Evolutionary conservation across 2,888 invertebrate genomes (phyloP).

Genomic region (Falcaria lacertinaria): DNA sequence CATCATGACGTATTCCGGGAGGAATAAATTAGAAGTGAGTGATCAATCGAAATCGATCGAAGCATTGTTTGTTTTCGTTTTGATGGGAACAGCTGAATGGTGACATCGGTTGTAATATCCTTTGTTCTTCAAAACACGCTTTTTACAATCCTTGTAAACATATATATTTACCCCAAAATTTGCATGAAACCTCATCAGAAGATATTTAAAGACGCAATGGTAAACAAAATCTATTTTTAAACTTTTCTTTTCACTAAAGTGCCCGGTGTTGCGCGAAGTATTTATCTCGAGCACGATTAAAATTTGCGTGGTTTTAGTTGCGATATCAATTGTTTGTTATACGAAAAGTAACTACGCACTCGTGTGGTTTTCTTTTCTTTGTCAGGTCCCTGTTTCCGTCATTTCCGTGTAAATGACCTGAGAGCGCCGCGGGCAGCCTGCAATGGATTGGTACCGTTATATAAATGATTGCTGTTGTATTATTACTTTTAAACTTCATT

Average conservation of each 20-base stretch:
- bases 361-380: no score
- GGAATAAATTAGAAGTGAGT: slow-evolving; percentile 83
- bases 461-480: no score
- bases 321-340: slow-evolving; percentile 16
- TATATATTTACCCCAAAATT: no score
- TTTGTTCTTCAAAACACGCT: slow-evolving; percentile 43
- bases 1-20: slow-evolving; percentile 81
- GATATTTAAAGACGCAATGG: slow-evolving; percentile 7
- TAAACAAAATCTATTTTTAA: slow-evolving; percentile 44
- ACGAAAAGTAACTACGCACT: slow-evolving; percentile 21
- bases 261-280: slow-evolving; percentile 10
- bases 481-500: no score
- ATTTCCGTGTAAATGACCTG: no score
- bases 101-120: slow-evolving; percentile 33
- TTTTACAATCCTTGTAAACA: background rate
- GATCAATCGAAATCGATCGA: background rate
- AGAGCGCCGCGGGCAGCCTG: no score
- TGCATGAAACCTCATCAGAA: no score
- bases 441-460: no score
- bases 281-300: slow-evolving; percentile 21
- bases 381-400: no score
- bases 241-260: slow-evolving; percentile 19
- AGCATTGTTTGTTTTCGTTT: slow-evolving; percentile 68
- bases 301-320: slow-evolving; percentile 10
- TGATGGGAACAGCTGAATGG: slow-evolving; percentile 82